These are phyloP conservation scores for Metalampra italica DNA, from an alignment of 2,888 invertebrate genomes.

Conservation along the genomic window DNA sequence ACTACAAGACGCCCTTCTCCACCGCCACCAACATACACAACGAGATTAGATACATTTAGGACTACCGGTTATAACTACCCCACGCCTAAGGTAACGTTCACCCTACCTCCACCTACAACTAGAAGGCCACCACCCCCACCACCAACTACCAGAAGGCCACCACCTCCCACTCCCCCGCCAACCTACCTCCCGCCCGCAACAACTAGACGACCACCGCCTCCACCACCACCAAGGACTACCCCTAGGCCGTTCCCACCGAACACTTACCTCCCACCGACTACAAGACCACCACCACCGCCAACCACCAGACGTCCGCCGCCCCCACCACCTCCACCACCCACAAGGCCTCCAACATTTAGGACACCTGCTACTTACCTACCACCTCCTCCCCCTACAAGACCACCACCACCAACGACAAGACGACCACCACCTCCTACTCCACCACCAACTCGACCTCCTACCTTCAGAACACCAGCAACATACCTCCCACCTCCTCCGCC, in stretches of 20 bases:
- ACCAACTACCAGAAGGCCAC: conserved; percentile 12
- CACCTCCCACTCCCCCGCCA: conserved; percentile 11
- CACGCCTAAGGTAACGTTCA: conserved; percentile 40
- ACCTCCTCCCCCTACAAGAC: conserved; percentile 7
- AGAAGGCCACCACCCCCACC: conserved; percentile 20
- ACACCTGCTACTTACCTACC: conserved; percentile 8
- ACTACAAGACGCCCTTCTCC: conserved; percentile 21
- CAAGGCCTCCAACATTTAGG: conserved; percentile 8
- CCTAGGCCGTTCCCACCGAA: conserved; percentile 16
- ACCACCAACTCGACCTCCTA: background rate
- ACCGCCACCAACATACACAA: conserved; percentile 17
- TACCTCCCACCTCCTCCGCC: conserved; percentile 22
- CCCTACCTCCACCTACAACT: conserved; percentile 30
- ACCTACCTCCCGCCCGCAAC: conserved; percentile 14
- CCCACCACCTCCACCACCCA: conserved; percentile 7
- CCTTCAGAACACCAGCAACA: background rate
- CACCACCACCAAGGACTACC: conserved; percentile 8
- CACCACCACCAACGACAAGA: conserved; percentile 11
- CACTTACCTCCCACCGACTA: conserved; percentile 13
- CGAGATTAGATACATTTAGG: conserved; percentile 21
- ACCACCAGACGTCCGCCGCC: background rate
- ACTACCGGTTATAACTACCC: conserved; percentile 51
- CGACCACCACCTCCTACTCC: conserved; percentile 1
- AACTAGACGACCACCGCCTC: conserved; percentile 6
- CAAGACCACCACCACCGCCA: conserved; percentile 19